phyloP scores from a whole-genome alignment of 2,888 invertebrate species.

The Pseudococcus viburni region DNA sequence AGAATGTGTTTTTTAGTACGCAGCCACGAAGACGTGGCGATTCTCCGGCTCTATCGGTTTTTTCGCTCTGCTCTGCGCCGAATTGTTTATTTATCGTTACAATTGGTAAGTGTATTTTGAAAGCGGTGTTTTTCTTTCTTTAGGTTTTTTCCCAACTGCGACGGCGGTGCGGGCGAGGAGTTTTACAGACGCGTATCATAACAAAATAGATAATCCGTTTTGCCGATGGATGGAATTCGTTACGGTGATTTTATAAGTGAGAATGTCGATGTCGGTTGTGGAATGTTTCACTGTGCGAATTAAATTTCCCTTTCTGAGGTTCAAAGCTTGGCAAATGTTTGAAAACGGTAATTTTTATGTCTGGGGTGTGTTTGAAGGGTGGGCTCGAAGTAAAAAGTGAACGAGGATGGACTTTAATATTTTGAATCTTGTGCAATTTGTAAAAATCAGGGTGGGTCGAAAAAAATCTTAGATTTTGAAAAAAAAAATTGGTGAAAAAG shows the following conservation, averaged over 20 bases:
- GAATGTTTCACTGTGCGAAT: constrained; percentile 8
- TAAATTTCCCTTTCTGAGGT: background rate
- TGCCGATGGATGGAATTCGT: constrained; percentile 15
- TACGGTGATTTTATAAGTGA: constrained; percentile 45
- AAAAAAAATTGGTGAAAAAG: no score
- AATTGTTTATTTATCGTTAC: constrained; percentile 49
- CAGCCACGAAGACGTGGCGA: background rate
- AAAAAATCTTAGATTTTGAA: no score
- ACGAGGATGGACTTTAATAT: no score
- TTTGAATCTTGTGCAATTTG: no score
- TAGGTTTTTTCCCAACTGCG: background rate
- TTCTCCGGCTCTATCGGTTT: background rate
- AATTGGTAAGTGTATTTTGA: constrained; percentile 49
- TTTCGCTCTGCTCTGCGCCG: background rate
- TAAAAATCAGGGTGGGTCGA: no score
- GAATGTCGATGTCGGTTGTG: background rate
- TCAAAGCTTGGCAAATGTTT: no score
- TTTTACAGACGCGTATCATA: constrained; percentile 34
- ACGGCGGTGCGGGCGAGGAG: background rate
- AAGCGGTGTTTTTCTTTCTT: constrained; percentile 34
- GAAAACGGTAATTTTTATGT: no score
- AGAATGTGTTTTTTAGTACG: constrained; percentile 14
- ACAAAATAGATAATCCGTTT: constrained; percentile 53
- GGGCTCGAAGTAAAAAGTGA: no score
- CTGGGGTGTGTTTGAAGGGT: no score